Evolutionary conservation across 2,113 vertebrate species (phyloP).

Genomic region (Muntiacus reevesi): DNA sequence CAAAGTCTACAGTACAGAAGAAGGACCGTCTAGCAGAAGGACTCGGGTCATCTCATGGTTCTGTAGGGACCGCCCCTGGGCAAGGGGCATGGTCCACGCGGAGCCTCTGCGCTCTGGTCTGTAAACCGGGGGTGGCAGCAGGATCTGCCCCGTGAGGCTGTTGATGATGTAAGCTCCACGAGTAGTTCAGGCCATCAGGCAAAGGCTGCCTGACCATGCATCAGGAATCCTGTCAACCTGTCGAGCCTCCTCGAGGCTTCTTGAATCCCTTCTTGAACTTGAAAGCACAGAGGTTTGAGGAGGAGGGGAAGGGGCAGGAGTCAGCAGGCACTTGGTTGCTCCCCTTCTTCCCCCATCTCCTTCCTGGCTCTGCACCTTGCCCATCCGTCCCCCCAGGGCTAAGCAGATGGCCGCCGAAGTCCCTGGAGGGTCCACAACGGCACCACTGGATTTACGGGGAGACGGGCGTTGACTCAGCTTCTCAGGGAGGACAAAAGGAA

Average conservation of each 20-base stretch:
- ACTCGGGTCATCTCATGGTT: not conserved
- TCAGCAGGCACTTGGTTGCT: not conserved
- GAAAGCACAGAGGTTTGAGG: not conserved
- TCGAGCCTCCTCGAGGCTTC: not conserved
- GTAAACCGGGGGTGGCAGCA: not conserved
- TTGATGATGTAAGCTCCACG: fast-evolving
- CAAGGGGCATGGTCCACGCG: not conserved
- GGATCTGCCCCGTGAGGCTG: not conserved
- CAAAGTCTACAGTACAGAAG: not conserved
- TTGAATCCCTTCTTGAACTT: not conserved
- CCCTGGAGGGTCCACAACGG: not conserved
- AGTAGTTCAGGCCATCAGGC: not conserved
- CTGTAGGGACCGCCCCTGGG: not conserved
- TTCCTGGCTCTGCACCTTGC: not conserved
- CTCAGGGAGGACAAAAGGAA: not conserved
- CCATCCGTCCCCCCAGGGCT: not conserved
- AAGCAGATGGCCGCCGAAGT: not conserved
- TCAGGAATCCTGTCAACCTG: not conserved
- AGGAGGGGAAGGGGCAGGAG: not conserved
- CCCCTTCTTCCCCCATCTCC: not conserved
- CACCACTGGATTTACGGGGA: not conserved
- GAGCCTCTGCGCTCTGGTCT: not conserved
- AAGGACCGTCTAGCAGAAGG: not conserved
- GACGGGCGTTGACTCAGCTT: fast-evolving
- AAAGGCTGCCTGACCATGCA: not conserved